Percentiles rank a stretch among this genome's conserved stretches.
Conservation (phyloP, 64 coral and sea anemone genomes). For the Stylophora pistillata region DNA sequence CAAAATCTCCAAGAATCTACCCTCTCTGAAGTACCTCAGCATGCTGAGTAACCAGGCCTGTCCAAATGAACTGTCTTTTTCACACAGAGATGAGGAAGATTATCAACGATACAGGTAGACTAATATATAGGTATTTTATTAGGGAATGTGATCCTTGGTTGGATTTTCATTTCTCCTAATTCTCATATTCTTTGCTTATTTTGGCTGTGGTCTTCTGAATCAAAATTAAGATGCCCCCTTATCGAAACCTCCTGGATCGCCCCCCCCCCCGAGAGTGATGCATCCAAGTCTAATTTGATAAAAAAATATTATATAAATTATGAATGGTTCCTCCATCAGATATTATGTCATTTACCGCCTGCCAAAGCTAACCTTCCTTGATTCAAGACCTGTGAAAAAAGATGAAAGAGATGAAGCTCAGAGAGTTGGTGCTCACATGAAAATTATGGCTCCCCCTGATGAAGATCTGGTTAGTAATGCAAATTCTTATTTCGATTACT, state of each 20-base stretch:
- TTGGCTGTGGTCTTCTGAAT: too few species aligned
- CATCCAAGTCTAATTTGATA: too few species aligned
- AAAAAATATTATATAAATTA: too few species aligned
- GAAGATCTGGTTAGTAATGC: conserved; percentile 18
- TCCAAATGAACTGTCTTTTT: conserved; percentile 87
- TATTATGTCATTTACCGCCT: conserved; percentile 95
- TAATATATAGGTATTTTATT: too few species aligned
- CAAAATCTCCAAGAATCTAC: conserved; percentile 66
- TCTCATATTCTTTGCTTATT: too few species aligned
- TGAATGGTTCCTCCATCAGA: conserved; percentile 26
- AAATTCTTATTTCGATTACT: too few species aligned
- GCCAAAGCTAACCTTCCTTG: conserved; percentile 89
- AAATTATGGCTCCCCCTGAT: conserved; percentile 74
- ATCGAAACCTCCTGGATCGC: too few species aligned
- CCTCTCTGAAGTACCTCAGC: conserved; percentile 84
- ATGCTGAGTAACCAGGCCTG: conserved; percentile 89
- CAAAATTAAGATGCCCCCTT: too few species aligned
- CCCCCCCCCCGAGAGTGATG: too few species aligned
- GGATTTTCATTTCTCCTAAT: too few species aligned
- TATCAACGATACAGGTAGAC: conserved; percentile 95
- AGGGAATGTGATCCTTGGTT: too few species aligned
- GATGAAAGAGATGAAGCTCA: conserved; percentile 81
- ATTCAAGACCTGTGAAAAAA: conserved; percentile 82
- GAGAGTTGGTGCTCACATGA: conserved; percentile 86
- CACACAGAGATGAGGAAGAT: conserved; percentile 93